Conservation (phyloP, 2,888 invertebrate genomes). For the Cistogaster globosa region DNA sequence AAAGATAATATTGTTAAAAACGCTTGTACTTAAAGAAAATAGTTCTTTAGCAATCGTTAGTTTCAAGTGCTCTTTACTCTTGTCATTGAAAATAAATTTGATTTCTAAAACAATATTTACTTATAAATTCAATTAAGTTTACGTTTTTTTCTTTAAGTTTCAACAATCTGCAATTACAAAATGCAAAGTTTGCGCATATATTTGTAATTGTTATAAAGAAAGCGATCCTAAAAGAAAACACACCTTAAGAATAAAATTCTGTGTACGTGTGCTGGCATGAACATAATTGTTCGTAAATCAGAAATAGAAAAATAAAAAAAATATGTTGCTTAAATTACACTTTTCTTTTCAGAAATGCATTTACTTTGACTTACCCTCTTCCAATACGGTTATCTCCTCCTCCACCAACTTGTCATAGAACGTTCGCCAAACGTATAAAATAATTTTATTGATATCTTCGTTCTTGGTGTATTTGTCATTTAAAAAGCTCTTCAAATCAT, state of each 20-base stretch:
- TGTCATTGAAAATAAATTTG: slow-evolving; percentile 42
- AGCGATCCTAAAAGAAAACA: background rate
- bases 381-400: slow-evolving; percentile 88
- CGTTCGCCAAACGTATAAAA: slow-evolving; percentile 88
- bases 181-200: slow-evolving; percentile 3
- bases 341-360: slow-evolving; percentile 25
- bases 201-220: background rate
- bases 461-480: slow-evolving; percentile 84
- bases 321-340: slow-evolving; percentile 61
- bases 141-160: background rate
- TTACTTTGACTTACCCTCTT: slow-evolving; percentile 86
- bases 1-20: background rate
- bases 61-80: slow-evolving; percentile 45
- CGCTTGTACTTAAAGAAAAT: slow-evolving; percentile 13
- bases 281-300: slow-evolving; percentile 14
- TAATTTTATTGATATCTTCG: slow-evolving; percentile 84
- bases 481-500: slow-evolving; percentile 84
- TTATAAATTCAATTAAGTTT: slow-evolving; percentile 70
- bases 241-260: slow-evolving; percentile 11
- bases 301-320: slow-evolving; percentile 42
- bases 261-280: background rate
- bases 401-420: slow-evolving; percentile 89
- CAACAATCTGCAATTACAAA: background rate
- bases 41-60: slow-evolving; percentile 52
- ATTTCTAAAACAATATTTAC: slow-evolving; percentile 67